Base-by-base conservation (phyloP, 1,140 invertebrate species). In the Oreohelix idahoensis region DNA sequence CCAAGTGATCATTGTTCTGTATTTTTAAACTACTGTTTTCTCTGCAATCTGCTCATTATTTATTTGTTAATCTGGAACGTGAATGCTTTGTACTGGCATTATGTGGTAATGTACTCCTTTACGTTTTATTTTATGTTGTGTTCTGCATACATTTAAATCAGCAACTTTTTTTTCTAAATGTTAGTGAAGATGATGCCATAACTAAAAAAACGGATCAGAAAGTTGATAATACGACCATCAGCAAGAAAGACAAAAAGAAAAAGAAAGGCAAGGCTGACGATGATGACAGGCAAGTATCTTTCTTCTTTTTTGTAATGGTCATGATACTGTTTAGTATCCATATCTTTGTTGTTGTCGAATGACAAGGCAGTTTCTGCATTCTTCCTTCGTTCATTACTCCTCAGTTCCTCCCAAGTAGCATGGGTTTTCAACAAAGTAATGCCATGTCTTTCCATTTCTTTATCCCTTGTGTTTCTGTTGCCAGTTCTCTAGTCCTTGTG, bases 191-290 rank as follows among this genome's bases (percentile, higher is more conserved):
- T 58, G 36, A 69, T 78, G 26, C 69, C 17, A 63, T 76, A n/a
- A 11, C 78, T 39, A 29, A 26, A 66, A 63, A 71, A 8, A 84
- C 26, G 63, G 71, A 38, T 63, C n/a, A 58, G 63, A 81, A 77
- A 66, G 36, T 53, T 69, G 49, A 42, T 8, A 79, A 81, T 32
- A 38, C 74, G 23, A 71, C 73, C 17, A 35, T 63, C 8, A 63
- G 53, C 51, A 79, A 84, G 74, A 76, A 79, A 73, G 74, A 75
- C 23, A 84, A 81, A n/a, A 84, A 84, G 29, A 80, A 80, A 73
- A 84, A 84, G 42, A 84, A 84, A 66, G 77, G 86, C 78, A 84
- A 84, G 53, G 85, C 86, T 66, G 83, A 79, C 63, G 53, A 79
- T 36, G 84, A 85, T 63, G 83, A 74, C n/a, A 35, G 15, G 23